Evolutionary conservation across 2,888 invertebrate species (phyloP).

Genomic region (Acanthosepion pharaonis): DNA sequence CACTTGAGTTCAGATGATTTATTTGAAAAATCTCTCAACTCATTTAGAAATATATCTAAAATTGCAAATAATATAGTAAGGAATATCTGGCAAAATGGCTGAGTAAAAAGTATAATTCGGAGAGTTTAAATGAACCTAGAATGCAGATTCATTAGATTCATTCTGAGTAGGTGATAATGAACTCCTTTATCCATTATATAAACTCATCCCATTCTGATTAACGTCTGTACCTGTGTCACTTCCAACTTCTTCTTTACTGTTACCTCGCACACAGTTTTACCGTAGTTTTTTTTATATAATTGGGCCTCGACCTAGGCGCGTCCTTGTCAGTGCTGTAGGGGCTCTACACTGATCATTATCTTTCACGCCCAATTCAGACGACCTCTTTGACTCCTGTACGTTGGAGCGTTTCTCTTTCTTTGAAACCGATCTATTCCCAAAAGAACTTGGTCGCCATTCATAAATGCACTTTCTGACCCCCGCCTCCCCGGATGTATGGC

Average conservation of each 20-base stretch:
- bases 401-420: background rate
- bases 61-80: too few relatives aligned
- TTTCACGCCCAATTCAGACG: slow-evolving; percentile 9
- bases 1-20: too few relatives aligned
- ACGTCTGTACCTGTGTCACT: background rate
- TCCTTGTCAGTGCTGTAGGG: background rate
- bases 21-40: too few relatives aligned
- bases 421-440: background rate
- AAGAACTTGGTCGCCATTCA: slow-evolving; percentile 14
- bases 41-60: too few relatives aligned
- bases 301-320: background rate
- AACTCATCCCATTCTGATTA: background rate
- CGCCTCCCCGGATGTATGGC: slow-evolving; percentile 33
- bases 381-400: background rate
- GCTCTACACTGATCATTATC: background rate
- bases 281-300: background rate
- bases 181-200: too few relatives aligned
- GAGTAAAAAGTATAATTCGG: too few relatives aligned
- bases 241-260: background rate
- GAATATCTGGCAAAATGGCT: too few relatives aligned
- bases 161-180: too few relatives aligned
- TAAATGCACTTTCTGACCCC: slow-evolving; percentile 33
- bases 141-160: too few relatives aligned
- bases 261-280: background rate
- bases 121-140: too few relatives aligned